These are phyloP conservation scores for Microcebus lehilahytsara DNA, from an alignment of 2,113 vertebrate species.

Conservation along the genomic window DNA sequence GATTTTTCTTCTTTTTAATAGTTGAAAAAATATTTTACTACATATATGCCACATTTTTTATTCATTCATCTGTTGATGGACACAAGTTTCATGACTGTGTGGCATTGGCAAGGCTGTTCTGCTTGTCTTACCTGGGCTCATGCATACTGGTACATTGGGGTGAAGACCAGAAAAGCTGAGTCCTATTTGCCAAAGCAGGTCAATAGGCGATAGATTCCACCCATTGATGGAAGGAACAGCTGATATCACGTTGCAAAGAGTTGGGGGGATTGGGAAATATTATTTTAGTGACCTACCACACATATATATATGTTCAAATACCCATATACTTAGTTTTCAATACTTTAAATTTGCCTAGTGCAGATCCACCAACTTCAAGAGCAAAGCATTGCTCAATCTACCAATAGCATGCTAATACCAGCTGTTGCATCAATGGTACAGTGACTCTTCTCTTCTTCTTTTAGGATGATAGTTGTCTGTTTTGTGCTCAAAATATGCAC, in stretches of 20 bases:
- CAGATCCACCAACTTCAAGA: not conserved
- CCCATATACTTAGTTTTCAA: not conserved
- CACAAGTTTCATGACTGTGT: not conserved
- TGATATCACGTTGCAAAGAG: not conserved
- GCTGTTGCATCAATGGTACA: conserved; percentile 68
- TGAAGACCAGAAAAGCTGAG: not conserved
- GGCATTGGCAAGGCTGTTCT: rapidly evolving
- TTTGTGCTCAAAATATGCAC: conserved; percentile 82
- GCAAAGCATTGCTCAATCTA: not conserved
- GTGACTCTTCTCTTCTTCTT: conserved; percentile 58
- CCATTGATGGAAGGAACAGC: not conserved
- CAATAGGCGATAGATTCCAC: not conserved
- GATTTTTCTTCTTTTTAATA: not conserved
- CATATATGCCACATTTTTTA: too few relatives aligned
- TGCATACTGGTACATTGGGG: not conserved
- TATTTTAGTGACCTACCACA: not conserved
- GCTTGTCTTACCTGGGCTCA: not conserved
- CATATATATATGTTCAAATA: not conserved
- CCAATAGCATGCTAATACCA: conserved; percentile 72
- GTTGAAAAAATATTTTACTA: not conserved
- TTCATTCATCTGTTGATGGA: too few relatives aligned
- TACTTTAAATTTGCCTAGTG: not conserved
- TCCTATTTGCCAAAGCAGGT: not conserved
- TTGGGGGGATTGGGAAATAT: not conserved
- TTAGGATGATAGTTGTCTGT: conserved; percentile 79